Percentiles rank a stretch among this genome's conserved stretches.
These are phyloP conservation scores for Mimas tiliae DNA, from an alignment of 2,888 invertebrate genomes.

Conservation along the genomic window DNA sequence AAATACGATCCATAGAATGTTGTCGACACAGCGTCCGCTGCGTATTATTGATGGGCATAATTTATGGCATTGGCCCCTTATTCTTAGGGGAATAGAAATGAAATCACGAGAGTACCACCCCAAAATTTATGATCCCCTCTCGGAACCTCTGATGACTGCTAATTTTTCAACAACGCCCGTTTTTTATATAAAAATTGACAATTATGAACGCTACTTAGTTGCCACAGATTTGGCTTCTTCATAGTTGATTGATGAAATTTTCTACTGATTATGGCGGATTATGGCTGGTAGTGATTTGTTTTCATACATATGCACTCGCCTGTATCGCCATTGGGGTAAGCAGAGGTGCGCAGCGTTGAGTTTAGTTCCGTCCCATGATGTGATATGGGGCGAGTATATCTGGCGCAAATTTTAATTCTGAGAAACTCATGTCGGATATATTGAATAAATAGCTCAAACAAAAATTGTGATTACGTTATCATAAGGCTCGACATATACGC, in stretches of 20 bases:
- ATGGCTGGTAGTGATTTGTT: neutral
- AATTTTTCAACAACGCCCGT: constrained; percentile 67
- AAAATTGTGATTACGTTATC: no score
- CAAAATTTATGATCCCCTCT: constrained; percentile 72
- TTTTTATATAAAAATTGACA: constrained; percentile 53
- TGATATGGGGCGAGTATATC: no score
- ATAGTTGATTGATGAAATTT: neutral
- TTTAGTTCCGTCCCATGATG: no score
- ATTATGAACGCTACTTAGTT: constrained; percentile 43
- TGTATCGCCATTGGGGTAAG: no score
- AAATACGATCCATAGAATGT: constrained; percentile 50
- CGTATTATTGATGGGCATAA: constrained; percentile 79
- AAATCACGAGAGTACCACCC: constrained; percentile 72
- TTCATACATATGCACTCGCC: neutral
- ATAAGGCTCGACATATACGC: no score
- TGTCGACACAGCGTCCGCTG: constrained; percentile 74
- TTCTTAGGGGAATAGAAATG: constrained; percentile 72
- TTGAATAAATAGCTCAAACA: no score
- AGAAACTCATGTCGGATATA: no score
- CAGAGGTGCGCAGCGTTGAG: no score
- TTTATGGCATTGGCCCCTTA: constrained; percentile 72
- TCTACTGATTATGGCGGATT: neutral
- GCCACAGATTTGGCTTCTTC: neutral
- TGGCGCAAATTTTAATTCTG: no score
- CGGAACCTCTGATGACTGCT: constrained; percentile 72